These are phyloP conservation scores for Diarsia mendica DNA, from an alignment of 2,888 invertebrate species.

Conservation along the genomic window DNA sequence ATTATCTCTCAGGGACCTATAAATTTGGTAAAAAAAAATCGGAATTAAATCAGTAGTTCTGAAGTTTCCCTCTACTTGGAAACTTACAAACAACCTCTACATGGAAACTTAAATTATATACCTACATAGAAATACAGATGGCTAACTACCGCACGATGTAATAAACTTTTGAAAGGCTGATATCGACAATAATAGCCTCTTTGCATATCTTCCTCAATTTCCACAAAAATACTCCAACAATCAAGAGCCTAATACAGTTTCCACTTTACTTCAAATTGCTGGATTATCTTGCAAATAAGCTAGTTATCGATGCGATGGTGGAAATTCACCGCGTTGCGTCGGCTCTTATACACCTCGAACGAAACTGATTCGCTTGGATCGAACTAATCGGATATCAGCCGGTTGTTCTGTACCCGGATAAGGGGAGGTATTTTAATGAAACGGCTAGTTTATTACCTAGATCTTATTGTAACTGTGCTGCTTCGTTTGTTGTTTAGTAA, in stretches of 20 bases:
- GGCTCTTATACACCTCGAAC: conserved; percentile 19
- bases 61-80: not conserved
- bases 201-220: conserved; percentile 34
- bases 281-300: conserved; percentile 59
- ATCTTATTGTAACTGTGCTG: not conserved
- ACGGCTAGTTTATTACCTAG: conserved; percentile 18
- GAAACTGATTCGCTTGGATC: conserved; percentile 45
- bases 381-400: conserved; percentile 46
- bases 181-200: not conserved
- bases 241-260: conserved; percentile 40
- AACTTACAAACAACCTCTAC: not conserved
- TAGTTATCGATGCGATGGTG: conserved; percentile 48
- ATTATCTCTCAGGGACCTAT: not conserved
- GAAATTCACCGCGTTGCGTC: conserved; percentile 45
- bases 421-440: conserved; percentile 51
- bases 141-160: not conserved
- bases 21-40: not conserved
- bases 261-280: conserved; percentile 48
- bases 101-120: not conserved
- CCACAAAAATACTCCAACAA: conserved; percentile 10
- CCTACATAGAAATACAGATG: not conserved
- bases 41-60: not conserved
- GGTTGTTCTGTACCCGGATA: conserved; percentile 20
- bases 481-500: not conserved
- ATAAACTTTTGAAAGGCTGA: not conserved